These are phyloP conservation scores for Drosophila antonietae DNA, from an alignment of 2,888 invertebrate genomes.

Conservation along the genomic window DNA sequence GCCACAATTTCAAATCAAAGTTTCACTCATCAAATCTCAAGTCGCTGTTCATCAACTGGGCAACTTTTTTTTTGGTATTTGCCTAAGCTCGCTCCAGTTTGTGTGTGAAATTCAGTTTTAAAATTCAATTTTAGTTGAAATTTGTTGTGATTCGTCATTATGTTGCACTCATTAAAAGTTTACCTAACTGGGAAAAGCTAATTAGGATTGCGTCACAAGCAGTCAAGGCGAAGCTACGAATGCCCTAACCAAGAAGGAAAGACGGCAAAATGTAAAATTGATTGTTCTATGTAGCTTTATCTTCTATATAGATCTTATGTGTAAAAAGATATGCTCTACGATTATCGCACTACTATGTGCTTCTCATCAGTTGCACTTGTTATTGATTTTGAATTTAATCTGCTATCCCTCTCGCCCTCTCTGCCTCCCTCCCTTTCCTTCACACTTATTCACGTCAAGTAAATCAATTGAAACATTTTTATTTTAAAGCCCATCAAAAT, in stretches of 20 bases:
- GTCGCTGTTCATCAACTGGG: not conserved
- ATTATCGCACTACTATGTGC: not conserved
- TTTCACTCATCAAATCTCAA: not conserved
- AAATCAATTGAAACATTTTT: not conserved
- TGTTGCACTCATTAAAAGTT: constrained; percentile 19
- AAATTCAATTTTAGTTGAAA: constrained; percentile 50
- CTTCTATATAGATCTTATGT: not conserved
- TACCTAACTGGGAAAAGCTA: not conserved
- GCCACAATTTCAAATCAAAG: constrained; percentile 2
- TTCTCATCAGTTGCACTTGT: not conserved
- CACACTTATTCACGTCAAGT: not conserved
- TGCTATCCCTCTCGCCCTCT: not conserved
- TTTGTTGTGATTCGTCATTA: constrained; percentile 36
- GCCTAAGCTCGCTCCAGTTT: constrained; percentile 17
- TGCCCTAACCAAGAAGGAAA: not conserved
- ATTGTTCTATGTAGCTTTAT: not conserved
- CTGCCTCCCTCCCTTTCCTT: not conserved
- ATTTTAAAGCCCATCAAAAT: not conserved
- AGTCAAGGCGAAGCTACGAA: not conserved
- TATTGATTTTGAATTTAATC: not conserved
- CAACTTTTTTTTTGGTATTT: constrained; percentile 5
- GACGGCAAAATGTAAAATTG: not conserved
- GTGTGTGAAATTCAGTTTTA: constrained; percentile 41
- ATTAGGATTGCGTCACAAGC: not conserved
- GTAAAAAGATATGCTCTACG: not conserved